These are phyloP conservation scores for Cheilinus undulatus DNA, from an alignment of 2,113 vertebrate genomes.

Conservation along the genomic window DNA sequence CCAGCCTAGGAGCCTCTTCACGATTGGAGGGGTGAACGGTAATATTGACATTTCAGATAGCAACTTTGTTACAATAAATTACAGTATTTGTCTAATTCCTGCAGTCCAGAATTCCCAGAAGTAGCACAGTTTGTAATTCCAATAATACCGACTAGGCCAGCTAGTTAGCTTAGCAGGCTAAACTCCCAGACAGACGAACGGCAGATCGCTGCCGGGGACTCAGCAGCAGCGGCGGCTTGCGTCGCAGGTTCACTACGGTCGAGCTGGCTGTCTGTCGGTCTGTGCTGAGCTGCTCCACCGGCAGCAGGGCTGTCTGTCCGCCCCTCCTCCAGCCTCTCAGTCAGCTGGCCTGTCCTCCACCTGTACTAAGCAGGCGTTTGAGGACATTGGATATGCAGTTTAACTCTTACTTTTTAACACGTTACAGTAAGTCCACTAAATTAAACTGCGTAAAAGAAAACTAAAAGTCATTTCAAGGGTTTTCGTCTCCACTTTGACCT, in stretches of 20 bases:
- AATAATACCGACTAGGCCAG: not conserved
- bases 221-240: constrained; percentile 21
- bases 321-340: constrained; percentile 41
- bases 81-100: not conserved
- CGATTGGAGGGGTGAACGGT: constrained; percentile 96
- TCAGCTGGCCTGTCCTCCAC: constrained; percentile 57
- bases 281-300: constrained; percentile 30
- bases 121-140: not conserved
- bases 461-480: too few species aligned
- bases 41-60: constrained; percentile 91
- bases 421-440: not conserved
- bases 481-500: too few species aligned
- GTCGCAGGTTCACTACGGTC: constrained; percentile 38
- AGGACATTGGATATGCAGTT: not conserved
- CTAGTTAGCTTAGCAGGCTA: constrained; percentile 21
- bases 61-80: not conserved
- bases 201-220: constrained; percentile 44
- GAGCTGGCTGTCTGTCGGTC: constrained; percentile 39
- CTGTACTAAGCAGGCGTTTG: constrained; percentile 22
- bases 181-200: constrained; percentile 26
- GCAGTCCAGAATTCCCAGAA: not conserved
- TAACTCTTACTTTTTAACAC: not conserved
- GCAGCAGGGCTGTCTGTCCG: constrained; percentile 8
- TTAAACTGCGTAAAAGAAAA: not conserved
- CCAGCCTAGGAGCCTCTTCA: constrained; percentile 97